Conservation (phyloP, 2,888 invertebrate species). For the Mythimna ferrago region DNA sequence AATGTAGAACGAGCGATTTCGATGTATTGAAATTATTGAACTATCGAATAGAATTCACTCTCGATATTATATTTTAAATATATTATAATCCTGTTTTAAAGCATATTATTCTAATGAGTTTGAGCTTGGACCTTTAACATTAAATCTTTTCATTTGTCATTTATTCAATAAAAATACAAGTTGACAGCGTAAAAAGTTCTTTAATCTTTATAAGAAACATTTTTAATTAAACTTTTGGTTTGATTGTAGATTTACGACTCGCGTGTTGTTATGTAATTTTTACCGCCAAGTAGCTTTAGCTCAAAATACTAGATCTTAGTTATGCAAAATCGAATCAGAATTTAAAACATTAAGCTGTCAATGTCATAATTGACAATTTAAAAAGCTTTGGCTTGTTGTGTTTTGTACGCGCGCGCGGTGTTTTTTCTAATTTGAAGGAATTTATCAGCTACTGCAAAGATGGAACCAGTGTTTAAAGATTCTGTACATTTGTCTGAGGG, state of each 20-base stretch:
- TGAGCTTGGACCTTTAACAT: not conserved
- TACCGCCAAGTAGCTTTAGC: too few species aligned
- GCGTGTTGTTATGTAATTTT: not conserved
- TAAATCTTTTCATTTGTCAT: too few species aligned
- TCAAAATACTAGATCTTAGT: not conserved
- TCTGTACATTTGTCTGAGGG: slow-evolving; percentile 81
- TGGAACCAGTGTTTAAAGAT: slow-evolving; percentile 78
- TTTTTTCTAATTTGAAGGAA: not conserved
- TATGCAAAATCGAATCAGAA: not conserved
- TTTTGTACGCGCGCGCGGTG: not conserved
- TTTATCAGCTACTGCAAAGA: slow-evolving; percentile 50
- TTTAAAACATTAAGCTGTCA: slow-evolving; percentile 6
- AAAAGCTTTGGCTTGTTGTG: not conserved
- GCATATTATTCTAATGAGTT: too few species aligned
- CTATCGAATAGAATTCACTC: slow-evolving; percentile 17
- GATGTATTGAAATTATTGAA: slow-evolving; percentile 8
- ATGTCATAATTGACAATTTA: not conserved
- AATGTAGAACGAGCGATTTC: not conserved
- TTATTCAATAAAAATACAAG: not conserved
- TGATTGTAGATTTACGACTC: not conserved
- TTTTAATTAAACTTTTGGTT: not conserved
- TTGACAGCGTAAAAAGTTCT: not conserved
- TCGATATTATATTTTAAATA: slow-evolving; percentile 8
- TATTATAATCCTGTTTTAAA: too few species aligned
- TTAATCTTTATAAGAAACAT: too few species aligned